A percentile compares a stretch with the other conserved stretches of the same genome.
These are phyloP conservation scores for Merops nubicus DNA, from an alignment of 2,113 vertebrate species.

Conservation along the genomic window DNA sequence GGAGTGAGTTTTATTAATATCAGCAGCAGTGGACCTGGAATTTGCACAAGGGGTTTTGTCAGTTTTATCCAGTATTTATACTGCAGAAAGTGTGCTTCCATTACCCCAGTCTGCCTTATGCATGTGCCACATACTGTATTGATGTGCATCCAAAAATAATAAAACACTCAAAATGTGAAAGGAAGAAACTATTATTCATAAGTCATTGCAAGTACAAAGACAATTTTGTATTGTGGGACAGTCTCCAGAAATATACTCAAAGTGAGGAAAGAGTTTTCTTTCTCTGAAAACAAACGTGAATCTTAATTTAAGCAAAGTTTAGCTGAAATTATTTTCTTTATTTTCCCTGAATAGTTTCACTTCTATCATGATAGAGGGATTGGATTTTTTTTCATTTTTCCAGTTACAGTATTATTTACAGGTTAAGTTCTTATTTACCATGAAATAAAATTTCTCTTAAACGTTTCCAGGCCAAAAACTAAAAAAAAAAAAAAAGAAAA, in stretches of 20 bases:
- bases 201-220: slow-evolving; percentile 60
- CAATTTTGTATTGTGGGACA: slow-evolving; percentile 59
- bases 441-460: slow-evolving; percentile 44
- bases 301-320: slow-evolving; percentile 69
- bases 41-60: neutral
- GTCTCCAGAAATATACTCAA: slow-evolving; percentile 55
- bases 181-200: slow-evolving; percentile 64
- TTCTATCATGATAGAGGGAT: neutral
- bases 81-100: slow-evolving; percentile 16
- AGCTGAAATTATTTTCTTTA: slow-evolving; percentile 56
- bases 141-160: slow-evolving; percentile 72
- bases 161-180: slow-evolving; percentile 64
- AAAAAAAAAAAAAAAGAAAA: neutral
- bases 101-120: neutral
- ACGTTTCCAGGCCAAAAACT: slow-evolving; percentile 37
- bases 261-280: slow-evolving; percentile 53
- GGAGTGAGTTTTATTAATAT: neutral
- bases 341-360: slow-evolving; percentile 7
- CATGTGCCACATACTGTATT: slow-evolving; percentile 30
- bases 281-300: slow-evolving; percentile 71
- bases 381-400: neutral
- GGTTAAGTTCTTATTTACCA: slow-evolving; percentile 7
- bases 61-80: neutral
- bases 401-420: neutral
- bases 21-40: neutral